A percentile compares a stretch with the other conserved stretches of the same genome.
Conservation (phyloP, 2,888 invertebrate species). For the Drosophila recens region DNA sequence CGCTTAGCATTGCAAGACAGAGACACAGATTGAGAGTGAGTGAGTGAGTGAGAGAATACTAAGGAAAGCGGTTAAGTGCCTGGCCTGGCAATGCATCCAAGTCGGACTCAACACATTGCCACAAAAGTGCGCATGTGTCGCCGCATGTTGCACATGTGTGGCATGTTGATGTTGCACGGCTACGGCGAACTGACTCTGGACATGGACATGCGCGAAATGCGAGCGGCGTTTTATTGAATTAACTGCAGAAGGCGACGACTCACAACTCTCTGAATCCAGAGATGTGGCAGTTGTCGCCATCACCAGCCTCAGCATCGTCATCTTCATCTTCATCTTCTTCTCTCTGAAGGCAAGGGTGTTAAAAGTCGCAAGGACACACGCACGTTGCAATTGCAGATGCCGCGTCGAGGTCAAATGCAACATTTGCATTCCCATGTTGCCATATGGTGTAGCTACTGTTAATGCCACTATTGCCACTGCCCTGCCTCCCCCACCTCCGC, state of each 20-base stretch:
- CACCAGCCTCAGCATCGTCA: not conserved
- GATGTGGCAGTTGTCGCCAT: slow-evolving; percentile 23
- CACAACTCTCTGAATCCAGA: not conserved
- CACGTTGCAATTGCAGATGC: slow-evolving; percentile 44
- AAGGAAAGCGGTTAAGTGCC: slow-evolving; percentile 57
- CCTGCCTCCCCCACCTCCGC: not conserved
- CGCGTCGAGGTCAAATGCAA: slow-evolving; percentile 57
- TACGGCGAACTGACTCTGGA: slow-evolving; percentile 54
- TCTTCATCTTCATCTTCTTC: not conserved
- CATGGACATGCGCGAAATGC: slow-evolving; percentile 69
- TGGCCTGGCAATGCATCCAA: slow-evolving; percentile 31
- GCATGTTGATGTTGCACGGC: slow-evolving; percentile 38
- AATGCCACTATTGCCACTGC: slow-evolving; percentile 3
- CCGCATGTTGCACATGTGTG: slow-evolving; percentile 81
- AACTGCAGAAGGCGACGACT: slow-evolving; percentile 48
- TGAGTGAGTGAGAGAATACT: slow-evolving; percentile 2
- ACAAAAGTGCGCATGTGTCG: slow-evolving; percentile 44
- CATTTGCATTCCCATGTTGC: slow-evolving; percentile 43
- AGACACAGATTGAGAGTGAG: not conserved
- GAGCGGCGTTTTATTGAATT: slow-evolving; percentile 74
- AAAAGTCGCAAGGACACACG: slow-evolving; percentile 80
- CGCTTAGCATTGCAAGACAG: slow-evolving; percentile 9
- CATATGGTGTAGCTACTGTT: slow-evolving; percentile 37
- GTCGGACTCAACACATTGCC: slow-evolving; percentile 72
- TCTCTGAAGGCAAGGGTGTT: slow-evolving; percentile 65